phyloP scores from a whole-genome alignment of 2,888 invertebrate species.

The Spodoptera littoralis region DNA sequence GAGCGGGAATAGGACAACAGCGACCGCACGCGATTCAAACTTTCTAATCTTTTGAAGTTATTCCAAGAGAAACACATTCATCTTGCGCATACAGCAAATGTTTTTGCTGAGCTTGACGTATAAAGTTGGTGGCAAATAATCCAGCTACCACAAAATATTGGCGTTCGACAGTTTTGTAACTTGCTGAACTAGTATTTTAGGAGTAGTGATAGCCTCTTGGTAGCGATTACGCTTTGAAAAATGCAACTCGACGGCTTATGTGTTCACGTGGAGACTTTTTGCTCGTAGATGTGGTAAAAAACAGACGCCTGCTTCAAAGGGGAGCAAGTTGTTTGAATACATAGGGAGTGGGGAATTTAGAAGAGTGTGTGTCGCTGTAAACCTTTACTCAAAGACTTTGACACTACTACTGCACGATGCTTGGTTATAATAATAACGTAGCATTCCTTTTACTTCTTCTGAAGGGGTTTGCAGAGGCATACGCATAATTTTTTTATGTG shows the following conservation, averaged over 20 bases:
- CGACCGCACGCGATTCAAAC: conserved; percentile 64
- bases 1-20: conserved; percentile 57
- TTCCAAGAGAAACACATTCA: conserved; percentile 63
- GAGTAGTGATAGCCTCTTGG: background rate
- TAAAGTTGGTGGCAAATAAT: conserved; percentile 23
- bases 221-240: conserved; percentile 20
- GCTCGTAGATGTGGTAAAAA: conserved; percentile 1
- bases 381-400: conserved; percentile 4
- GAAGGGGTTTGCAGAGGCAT: too few species aligned
- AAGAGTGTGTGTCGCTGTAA: background rate
- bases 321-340: conserved; percentile 7
- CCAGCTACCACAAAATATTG: conserved; percentile 22
- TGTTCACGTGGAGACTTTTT: conserved; percentile 15
- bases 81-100: conserved; percentile 64
- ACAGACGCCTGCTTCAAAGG: conserved; percentile 21
- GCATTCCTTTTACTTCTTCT: background rate
- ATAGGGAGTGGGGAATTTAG: conserved; percentile 8
- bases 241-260: conserved; percentile 2
- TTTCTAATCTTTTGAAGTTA: conserved; percentile 81
- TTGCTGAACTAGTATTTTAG: conserved; percentile 10
- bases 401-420: background rate
- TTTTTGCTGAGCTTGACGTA: conserved; percentile 49
- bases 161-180: conserved; percentile 4
- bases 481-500: too few species aligned
- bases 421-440: background rate